Percentiles rank a stretch among this genome's conserved stretches.
phyloP scores from a whole-genome alignment of 1,140 invertebrate species.

The Panonychus citri region DNA sequence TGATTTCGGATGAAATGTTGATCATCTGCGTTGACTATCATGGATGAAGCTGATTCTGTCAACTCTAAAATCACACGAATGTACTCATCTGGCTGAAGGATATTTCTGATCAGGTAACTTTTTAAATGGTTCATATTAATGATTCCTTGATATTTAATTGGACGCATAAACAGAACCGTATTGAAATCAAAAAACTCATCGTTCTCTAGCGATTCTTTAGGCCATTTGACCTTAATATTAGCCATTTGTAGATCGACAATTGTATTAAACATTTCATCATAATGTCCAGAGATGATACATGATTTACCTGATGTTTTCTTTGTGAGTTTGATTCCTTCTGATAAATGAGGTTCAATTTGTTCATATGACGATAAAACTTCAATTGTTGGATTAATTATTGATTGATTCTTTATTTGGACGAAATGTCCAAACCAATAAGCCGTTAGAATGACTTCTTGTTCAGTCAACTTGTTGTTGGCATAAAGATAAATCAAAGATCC shows the following conservation, averaged over 20 bases:
- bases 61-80: too few species aligned
- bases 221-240: background rate
- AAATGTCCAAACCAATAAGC: constrained; percentile 73
- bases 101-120: too few species aligned
- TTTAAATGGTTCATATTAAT: too few species aligned
- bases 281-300: background rate
- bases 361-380: background rate
- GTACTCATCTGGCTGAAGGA: too few species aligned
- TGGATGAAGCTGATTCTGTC: background rate
- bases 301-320: too few species aligned
- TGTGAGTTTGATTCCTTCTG: too few species aligned
- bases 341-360: background rate
- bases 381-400: too few species aligned
- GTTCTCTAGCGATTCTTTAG: too few species aligned
- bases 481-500: constrained; percentile 87
- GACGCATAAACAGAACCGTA: too few species aligned
- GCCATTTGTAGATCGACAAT: background rate
- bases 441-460: constrained; percentile 66
- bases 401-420: constrained; percentile 26
- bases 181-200: too few species aligned
- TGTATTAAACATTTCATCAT: background rate
- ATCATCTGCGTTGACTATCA: background rate
- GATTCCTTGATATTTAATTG: too few species aligned
- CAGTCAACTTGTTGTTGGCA: constrained; percentile 74
- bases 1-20: background rate